Base-by-base conservation (phyloP, 2,888 invertebrate species). In the Ypsolopha sequella region DNA sequence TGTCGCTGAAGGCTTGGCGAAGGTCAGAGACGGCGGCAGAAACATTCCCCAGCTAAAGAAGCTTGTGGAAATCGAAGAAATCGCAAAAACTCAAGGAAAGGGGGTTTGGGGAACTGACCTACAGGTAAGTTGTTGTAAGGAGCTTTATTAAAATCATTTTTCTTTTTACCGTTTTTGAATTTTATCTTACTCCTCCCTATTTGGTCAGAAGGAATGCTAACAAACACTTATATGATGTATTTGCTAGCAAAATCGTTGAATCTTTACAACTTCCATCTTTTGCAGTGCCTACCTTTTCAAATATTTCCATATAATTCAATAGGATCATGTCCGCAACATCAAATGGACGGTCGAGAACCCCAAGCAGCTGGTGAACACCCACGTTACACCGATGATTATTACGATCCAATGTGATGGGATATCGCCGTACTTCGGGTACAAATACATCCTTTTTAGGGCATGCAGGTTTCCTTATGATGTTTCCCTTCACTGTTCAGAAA, bases 1-100 rank as follows among this genome's bases (percentile, higher is more conserved):
- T 61, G 92, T 99, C 1, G 89, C 92, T 0, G 98, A 98, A 76
- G 99, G 99, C 48, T 84, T 96, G 39, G 96, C 93, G 0, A 92
- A 92, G 55, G 95, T 99, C 0, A 82, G 91, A 68, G 88, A 88
- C 54, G 76, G 78, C 33, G 89, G 88, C 50, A 78, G 87, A 39
- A 90, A 89, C 44, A 77, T 80, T 54, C 91, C 92, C 0, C 93
- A 94, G 61, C 76, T 92, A 50, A 84, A 89, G 44, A 89, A 85
- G 52, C 86, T 98, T 8, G 88, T 92, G 34, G 97, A 96, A 64
- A 85, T 98, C 36, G 98, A 99, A 80, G 96, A 97, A 60, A 87
- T 91, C 50, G 98, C 99, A 0, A 97, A 95, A 76, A 80, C 93
- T 38, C 94, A 95, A 44, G 92, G 93, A 24, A 95, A 95, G 74